phyloP scores from a whole-genome alignment of 2,888 invertebrate species.

The Polyploca ridens region DNA sequence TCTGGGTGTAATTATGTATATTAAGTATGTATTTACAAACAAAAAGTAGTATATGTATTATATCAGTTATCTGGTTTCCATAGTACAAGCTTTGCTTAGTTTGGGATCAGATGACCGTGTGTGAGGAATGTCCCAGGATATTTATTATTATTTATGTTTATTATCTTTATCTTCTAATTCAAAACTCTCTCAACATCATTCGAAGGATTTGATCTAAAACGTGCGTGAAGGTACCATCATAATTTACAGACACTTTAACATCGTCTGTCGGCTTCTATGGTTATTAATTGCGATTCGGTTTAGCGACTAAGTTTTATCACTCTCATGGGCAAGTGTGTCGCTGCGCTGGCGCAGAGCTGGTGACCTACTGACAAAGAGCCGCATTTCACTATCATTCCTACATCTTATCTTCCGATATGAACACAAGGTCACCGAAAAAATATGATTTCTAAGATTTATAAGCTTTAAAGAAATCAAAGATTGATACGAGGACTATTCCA shows the following conservation, averaged over 20 bases:
- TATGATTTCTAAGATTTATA: background rate
- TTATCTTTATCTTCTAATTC: no score
- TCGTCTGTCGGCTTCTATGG: constrained; percentile 27
- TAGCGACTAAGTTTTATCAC: constrained; percentile 63
- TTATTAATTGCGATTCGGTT: constrained; percentile 49
- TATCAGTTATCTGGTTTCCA: no score
- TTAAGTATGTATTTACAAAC: no score
- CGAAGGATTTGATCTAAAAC: no score
- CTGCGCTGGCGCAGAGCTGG: constrained; percentile 46
- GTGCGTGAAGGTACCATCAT: no score
- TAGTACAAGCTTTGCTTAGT: no score
- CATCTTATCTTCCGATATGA: constrained; percentile 39
- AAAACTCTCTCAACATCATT: no score
- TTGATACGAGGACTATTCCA: background rate
- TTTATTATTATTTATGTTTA: no score
- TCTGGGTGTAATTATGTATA: no score
- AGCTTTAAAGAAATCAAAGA: background rate
- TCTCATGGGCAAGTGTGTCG: constrained; percentile 72
- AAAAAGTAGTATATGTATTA: no score
- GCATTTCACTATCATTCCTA: constrained; percentile 69
- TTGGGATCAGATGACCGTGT: no score
- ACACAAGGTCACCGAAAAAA: constrained; percentile 28
- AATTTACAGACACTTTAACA: constrained; percentile 18
- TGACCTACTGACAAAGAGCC: constrained; percentile 68
- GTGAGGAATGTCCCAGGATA: no score